Conservation (phyloP, 2,888 invertebrate genomes). For the Spodoptera exigua region DNA sequence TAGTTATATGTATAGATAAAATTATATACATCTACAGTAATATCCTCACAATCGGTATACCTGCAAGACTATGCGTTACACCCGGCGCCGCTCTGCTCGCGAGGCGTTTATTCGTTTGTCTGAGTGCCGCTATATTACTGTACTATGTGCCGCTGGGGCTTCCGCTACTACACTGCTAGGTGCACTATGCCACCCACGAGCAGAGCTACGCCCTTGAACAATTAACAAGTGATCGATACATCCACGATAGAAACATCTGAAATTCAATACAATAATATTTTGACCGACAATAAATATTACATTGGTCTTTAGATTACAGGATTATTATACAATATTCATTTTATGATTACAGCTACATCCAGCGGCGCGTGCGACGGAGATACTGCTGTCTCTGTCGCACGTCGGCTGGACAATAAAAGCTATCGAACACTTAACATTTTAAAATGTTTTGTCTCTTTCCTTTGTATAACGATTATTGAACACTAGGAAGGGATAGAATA, state of each 20-base stretch:
- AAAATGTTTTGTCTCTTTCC: slow-evolving; percentile 47
- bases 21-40: slow-evolving; percentile 57
- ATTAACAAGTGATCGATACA: slow-evolving; percentile 48
- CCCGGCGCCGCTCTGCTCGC: slow-evolving; percentile 14
- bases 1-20: slow-evolving; percentile 54
- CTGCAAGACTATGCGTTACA: slow-evolving; percentile 16
- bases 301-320: slow-evolving; percentile 63
- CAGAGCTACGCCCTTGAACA: slow-evolving; percentile 19
- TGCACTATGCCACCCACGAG: slow-evolving; percentile 6
- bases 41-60: slow-evolving; percentile 33
- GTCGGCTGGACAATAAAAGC: slow-evolving; percentile 38
- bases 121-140: slow-evolving; percentile 2
- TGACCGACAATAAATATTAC: slow-evolving; percentile 57
- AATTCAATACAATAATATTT: slow-evolving; percentile 45
- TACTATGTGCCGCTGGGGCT: slow-evolving; percentile 6
- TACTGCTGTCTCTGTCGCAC: slow-evolving; percentile 9
- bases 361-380: slow-evolving; percentile 17
- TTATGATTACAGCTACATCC: slow-evolving; percentile 34
- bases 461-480: slow-evolving; percentile 50
- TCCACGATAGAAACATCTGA: slow-evolving; percentile 47
- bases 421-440: slow-evolving; percentile 52
- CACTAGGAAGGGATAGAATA: slow-evolving; percentile 55
- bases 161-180: too few relatives aligned
- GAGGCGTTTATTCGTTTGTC: neutral
- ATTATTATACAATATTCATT: slow-evolving; percentile 53